A percentile compares a stretch with the other conserved stretches of the same genome.
phyloP scores from a whole-genome alignment of 2,113 vertebrate genomes.

The Perca flavescens region DNA sequence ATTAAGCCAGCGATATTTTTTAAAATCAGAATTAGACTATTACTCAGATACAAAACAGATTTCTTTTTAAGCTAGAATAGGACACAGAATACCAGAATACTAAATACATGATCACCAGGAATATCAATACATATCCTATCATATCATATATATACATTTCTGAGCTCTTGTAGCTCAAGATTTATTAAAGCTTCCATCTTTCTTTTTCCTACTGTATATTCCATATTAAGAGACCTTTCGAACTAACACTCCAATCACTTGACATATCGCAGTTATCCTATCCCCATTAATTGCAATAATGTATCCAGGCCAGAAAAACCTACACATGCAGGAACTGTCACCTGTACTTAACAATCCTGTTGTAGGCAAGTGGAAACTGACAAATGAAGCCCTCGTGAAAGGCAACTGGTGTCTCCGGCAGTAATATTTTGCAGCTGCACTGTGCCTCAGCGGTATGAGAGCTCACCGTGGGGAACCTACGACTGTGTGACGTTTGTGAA shows the following conservation, averaged over 20 bases:
- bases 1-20: constrained; percentile 35
- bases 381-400: constrained; percentile 39
- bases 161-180: background rate
- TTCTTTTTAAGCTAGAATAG: background rate
- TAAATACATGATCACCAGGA: background rate
- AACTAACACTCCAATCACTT: background rate
- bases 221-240: too few species aligned
- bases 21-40: constrained; percentile 26
- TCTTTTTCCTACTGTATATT: background rate
- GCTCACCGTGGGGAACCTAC: constrained; percentile 49
- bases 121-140: constrained; percentile 5
- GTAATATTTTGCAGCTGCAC: constrained; percentile 36
- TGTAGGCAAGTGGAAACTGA: background rate
- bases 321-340: constrained; percentile 9
- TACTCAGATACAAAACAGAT: constrained; percentile 5
- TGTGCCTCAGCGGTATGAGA: constrained; percentile 27
- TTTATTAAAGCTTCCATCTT: background rate
- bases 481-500: constrained; percentile 52
- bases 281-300: background rate
- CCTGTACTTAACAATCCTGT: constrained; percentile 7
- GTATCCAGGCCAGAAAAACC: background rate
- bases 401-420: constrained; percentile 44
- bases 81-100: constrained; percentile 4
- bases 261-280: background rate
- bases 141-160: too few species aligned